phyloP scores from a whole-genome alignment of 2,888 invertebrate genomes.

The Nemoura dubitans region DNA sequence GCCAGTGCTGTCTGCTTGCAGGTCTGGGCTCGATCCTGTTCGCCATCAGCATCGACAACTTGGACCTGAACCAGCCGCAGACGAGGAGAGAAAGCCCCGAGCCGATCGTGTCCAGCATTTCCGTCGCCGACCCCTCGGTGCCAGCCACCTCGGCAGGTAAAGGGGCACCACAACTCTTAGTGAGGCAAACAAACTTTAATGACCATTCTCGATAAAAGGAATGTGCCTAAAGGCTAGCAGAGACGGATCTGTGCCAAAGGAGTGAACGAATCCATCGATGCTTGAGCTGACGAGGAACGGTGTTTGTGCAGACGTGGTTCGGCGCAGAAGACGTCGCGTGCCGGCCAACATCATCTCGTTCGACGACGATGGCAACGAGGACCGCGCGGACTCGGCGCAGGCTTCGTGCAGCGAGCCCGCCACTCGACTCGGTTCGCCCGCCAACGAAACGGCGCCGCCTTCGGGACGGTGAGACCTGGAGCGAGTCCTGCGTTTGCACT shows the following conservation, averaged over 20 bases:
- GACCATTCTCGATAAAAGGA: too few species aligned
- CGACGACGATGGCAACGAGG: conserved; percentile 66
- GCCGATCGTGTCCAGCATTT: conserved; percentile 59
- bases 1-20: conserved; percentile 56
- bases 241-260: too few species aligned
- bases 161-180: too few species aligned
- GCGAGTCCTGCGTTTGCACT: too few species aligned
- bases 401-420: conserved; percentile 68
- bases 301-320: conserved; percentile 60
- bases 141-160: too few species aligned
- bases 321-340: conserved; percentile 69
- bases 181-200: too few species aligned
- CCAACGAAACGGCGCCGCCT: conserved; percentile 18
- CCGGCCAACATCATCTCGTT: conserved; percentile 75
- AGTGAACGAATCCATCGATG: too few species aligned
- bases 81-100: conserved; percentile 64
- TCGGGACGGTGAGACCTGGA: too few species aligned
- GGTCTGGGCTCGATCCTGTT: conserved; percentile 90
- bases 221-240: too few species aligned
- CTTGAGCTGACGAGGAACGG: too few species aligned
- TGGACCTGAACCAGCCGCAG: conserved; percentile 68
- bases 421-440: conserved; percentile 71
- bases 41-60: conserved; percentile 90
- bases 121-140: too few species aligned
- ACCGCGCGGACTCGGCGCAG: not conserved